A percentile compares a stretch with the other conserved stretches of the same genome.
phyloP scores from a whole-genome alignment of 1,140 invertebrate species.

The Drosophila seguyi region DNA sequence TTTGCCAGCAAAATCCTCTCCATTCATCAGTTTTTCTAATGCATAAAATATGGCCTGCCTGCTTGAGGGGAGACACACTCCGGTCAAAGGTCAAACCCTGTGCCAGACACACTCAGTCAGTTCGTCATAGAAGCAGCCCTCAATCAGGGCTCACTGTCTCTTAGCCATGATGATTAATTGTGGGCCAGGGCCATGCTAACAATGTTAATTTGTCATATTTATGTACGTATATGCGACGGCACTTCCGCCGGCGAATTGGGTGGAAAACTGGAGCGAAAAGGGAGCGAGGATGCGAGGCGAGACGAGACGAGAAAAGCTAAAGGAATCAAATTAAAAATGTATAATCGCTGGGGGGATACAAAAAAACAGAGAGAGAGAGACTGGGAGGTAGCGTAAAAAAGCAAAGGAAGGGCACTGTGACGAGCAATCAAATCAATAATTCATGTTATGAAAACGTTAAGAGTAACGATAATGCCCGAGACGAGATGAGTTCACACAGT shows the following conservation, averaged over 20 bases:
- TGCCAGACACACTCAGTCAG: constrained; percentile 36
- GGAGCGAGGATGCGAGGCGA: constrained; percentile 3
- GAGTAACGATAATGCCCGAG: constrained; percentile 63
- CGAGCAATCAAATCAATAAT: constrained; percentile 82
- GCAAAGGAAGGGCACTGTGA: constrained; percentile 19
- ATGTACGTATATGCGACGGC: constrained; percentile 53
- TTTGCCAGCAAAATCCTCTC: neutral
- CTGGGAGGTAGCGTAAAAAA: neutral
- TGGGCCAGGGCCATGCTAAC: constrained; percentile 66
- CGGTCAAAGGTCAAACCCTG: constrained; percentile 36
- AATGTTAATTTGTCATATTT: constrained; percentile 78
- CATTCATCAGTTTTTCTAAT: constrained; percentile 11
- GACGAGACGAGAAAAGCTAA: constrained; percentile 43
- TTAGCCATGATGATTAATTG: constrained; percentile 71
- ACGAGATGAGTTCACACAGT: constrained; percentile 26
- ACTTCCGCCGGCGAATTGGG: constrained; percentile 36
- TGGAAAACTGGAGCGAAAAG: constrained; percentile 17
- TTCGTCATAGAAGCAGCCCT: constrained; percentile 44
- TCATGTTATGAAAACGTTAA: constrained; percentile 74
- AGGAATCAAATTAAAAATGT: constrained; percentile 83
- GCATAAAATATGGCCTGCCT: neutral
- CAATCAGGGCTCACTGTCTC: constrained; percentile 42
- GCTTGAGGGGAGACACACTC: neutral
- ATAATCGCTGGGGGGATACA: constrained; percentile 66
- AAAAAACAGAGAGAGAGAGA: neutral